These are phyloP conservation scores for Poeciliopsis paucimaculata DNA, from an alignment of 2,797 vertebrate species.

Conservation along the genomic window DNA sequence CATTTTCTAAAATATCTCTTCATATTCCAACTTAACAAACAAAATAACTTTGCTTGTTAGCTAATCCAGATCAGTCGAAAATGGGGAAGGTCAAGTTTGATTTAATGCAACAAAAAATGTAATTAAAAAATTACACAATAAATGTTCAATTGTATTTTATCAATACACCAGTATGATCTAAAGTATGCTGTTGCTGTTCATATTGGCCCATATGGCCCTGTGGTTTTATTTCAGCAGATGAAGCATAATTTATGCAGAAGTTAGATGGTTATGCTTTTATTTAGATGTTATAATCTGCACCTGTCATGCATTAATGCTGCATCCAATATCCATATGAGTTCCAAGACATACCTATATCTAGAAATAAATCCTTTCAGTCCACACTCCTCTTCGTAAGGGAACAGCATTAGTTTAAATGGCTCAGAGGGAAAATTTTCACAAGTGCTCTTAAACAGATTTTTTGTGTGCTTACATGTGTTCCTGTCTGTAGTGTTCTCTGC, in stretches of 20 bases:
- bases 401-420: background rate
- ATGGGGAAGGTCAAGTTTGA: background rate
- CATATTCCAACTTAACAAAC: background rate
- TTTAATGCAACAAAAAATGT: background rate
- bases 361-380: background rate
- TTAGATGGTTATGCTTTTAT: background rate
- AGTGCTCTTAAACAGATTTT: background rate
- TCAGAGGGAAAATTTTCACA: background rate
- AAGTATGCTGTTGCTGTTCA: background rate
- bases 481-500: conserved; percentile 2
- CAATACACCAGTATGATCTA: background rate
- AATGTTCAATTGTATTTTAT: background rate
- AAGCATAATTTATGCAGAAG: background rate
- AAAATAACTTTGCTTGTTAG: background rate
- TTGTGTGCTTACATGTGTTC: conserved; percentile 2
- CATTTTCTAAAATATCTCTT: background rate
- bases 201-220: background rate
- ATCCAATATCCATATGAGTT: background rate
- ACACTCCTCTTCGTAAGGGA: background rate
- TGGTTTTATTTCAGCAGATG: background rate
- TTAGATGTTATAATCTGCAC: background rate
- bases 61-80: background rate
- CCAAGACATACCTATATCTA: background rate
- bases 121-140: background rate
- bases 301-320: background rate